Conservation (phyloP, 2,888 invertebrate species). For the Liopterus haemorrhoidalis region DNA sequence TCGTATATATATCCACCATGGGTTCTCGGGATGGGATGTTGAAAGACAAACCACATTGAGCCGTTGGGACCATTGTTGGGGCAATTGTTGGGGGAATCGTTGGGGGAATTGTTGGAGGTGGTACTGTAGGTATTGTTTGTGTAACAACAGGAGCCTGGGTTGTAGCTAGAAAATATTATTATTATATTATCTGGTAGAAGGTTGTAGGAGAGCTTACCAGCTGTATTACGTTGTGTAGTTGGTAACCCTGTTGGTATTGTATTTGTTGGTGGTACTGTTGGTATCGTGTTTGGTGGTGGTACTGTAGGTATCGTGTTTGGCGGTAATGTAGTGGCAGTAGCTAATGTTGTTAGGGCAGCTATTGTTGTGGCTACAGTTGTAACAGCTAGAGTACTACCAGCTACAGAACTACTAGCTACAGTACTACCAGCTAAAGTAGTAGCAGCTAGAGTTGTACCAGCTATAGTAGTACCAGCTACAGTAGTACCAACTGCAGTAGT, state of each 20-base stretch:
- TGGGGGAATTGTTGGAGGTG: background rate
- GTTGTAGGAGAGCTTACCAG: too few species aligned
- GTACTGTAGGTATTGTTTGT: background rate
- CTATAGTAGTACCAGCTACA: too few species aligned
- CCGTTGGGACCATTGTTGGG: constrained; percentile 2
- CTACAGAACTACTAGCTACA: too few species aligned
- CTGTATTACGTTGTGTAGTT: too few species aligned
- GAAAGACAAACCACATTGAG: constrained; percentile 15
- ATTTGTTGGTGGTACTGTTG: background rate
- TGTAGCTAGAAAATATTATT: too few species aligned
- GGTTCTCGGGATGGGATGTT: constrained; percentile 4
- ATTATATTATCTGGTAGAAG: too few species aligned
- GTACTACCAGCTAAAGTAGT: too few species aligned
- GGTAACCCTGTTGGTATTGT: constrained; percentile 1
- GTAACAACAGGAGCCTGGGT: too few species aligned
- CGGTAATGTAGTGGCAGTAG: too few species aligned
- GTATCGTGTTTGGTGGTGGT: background rate
- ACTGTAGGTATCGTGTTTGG: too few species aligned
- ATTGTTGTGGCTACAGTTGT: background rate
- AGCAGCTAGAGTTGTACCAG: too few species aligned
- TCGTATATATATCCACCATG: constrained; percentile 2
- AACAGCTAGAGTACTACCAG: background rate
- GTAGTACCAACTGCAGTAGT: background rate
- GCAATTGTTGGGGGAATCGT: background rate
- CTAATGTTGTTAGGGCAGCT: background rate